Evolutionary conservation across 2,113 vertebrate species (phyloP), one percentile per base, ranked within the genome.

Genomic region (Gobiocypris rarus): DNA sequence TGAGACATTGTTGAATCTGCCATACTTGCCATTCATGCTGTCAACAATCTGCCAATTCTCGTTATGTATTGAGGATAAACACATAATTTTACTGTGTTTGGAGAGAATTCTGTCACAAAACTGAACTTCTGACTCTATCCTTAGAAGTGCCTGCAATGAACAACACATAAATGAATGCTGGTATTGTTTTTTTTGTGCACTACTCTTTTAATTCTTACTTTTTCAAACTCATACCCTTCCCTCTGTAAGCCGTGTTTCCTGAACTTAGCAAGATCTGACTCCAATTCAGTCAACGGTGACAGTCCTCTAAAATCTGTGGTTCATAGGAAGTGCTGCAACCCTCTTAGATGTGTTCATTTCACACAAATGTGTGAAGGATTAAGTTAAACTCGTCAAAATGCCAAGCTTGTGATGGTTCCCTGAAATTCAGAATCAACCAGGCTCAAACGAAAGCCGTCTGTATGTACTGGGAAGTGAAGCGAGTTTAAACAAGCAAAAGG

Each of bases 301-400:
- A 85, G 78, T 67, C 80, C 17, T 31, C 26, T 67, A n/a, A 65
- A 67, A 75, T 48, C 26, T 73, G 28, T 61, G 34, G 54, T 24
- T 50, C 56, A 65, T 14, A 71, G 63, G 67, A 75, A 54, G 9
- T 48, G 52, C 24, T 43, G 26, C 24, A 54, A 7, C 24, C 56
- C 56, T 85, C 59, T 85, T 38, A 75, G 45, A 84, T 84, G 83
- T 71, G 48, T 38, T 89, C 22, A 75, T 85, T 85, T 87, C 61
- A 81, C 38, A 69, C 52, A 85, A 76, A 76, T 52, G 26, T 67
- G 48, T 80, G 75, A 77, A 28, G 75, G 73, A 76, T 75, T 87
- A 84, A 45, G 67, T 83, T 85, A 85, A 84, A 84, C 26, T 24
- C 38, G 48, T 81, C 82, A 79, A 85, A 84, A 79, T 87, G 81